phyloP scores from a whole-genome alignment of 2,888 invertebrate species.

The Odontocolon sp. region DNA sequence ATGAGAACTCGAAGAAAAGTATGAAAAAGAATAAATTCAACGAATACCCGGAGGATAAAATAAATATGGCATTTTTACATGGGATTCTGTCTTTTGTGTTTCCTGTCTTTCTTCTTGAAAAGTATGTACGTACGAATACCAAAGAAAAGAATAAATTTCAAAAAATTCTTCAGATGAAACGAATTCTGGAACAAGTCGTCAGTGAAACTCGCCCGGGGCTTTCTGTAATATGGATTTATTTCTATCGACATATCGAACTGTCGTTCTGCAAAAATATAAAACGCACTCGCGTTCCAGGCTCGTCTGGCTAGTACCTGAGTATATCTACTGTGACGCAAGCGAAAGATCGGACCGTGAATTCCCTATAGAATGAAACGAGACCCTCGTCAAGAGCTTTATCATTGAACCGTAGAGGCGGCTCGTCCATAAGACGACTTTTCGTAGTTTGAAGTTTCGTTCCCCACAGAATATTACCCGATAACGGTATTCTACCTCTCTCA shows the following conservation, averaged over 20 bases:
- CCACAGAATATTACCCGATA: constrained; percentile 7
- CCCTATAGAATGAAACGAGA: constrained; percentile 56
- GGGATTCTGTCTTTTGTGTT: neutral
- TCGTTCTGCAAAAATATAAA: constrained; percentile 11
- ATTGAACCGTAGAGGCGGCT: constrained; percentile 49
- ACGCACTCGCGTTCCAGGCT: constrained; percentile 23
- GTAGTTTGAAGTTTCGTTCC: constrained; percentile 24
- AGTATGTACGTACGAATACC: too few species aligned
- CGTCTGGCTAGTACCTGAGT: neutral
- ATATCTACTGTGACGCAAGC: neutral
- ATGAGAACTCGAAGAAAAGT: neutral
- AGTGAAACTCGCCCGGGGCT: constrained; percentile 11
- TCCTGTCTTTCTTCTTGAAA: neutral
- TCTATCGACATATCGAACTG: constrained; percentile 6
- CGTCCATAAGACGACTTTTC: constrained; percentile 51
- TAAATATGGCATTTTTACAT: neutral
- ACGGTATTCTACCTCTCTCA: neutral
- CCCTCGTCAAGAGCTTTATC: constrained; percentile 67
- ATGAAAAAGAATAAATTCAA: constrained; percentile 1
- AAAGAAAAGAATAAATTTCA: neutral
- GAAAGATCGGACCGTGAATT: constrained; percentile 48
- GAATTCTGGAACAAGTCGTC: constrained; percentile 12
- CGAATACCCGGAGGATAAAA: neutral
- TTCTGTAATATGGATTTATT: constrained; percentile 13
- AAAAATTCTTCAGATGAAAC: neutral